Conservation (phyloP, 2,888 invertebrate genomes). For the Nephrotoma flavescens region DNA sequence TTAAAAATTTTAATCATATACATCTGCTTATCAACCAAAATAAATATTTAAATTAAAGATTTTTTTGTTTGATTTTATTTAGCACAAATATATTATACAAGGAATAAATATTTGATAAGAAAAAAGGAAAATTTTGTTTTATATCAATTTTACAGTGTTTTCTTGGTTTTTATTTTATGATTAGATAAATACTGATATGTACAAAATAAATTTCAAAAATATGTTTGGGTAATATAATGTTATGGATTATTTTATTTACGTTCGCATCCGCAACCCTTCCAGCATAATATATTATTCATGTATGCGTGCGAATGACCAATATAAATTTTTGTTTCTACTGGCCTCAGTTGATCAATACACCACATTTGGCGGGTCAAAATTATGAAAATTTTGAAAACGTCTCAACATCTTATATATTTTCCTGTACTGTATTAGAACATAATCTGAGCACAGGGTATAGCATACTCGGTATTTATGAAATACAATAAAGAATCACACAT, state of each 20-base stretch:
- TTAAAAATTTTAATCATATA: background rate
- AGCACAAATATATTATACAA: background rate
- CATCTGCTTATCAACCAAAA: background rate
- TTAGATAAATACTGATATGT: background rate
- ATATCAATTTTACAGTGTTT: background rate
- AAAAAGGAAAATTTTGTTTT: background rate
- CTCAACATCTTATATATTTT: background rate
- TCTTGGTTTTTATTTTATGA: background rate
- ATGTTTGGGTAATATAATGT: background rate
- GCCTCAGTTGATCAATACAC: background rate
- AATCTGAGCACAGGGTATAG: background rate
- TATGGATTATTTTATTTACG: background rate
- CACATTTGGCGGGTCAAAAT: background rate
- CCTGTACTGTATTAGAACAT: background rate
- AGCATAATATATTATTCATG: background rate
- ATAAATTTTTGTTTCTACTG: background rate
- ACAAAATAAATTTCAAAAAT: background rate
- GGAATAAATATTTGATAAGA: background rate
- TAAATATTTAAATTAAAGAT: background rate
- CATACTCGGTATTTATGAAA: background rate
- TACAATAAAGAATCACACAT: background rate
- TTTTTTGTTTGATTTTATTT: background rate
- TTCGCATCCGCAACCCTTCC: background rate
- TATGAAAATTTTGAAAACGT: background rate
- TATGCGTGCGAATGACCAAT: background rate